Base-by-base conservation (phyloP, 1,140 invertebrate species). In the Colletes latitarsis region DNA sequence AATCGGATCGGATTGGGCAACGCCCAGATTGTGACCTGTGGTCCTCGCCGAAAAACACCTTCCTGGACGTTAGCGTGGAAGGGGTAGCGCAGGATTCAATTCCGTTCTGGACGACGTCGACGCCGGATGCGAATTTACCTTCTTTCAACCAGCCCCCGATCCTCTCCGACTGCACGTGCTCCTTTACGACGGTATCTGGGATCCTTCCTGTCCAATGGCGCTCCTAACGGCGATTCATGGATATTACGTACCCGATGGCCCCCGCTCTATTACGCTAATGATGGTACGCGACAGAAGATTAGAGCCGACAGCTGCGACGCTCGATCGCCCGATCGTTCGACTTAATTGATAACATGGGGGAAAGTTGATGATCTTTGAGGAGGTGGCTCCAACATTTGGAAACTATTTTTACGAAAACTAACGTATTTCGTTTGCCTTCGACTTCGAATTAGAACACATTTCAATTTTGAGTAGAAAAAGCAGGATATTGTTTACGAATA, bases 1-100 rank as follows among this genome's bases (percentile, higher is more conserved):
- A 90, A 90, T 91, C 74, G 87, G 87, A 90, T 91, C 88, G 90
- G 89, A 85, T 91, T 86, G 88, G 89, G 86, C 90, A 88, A 89
- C 89, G 89, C 81, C 81, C 89, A 87, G 78, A 88, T 85, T 74
- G 73, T 82, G 86, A 85, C 84, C 84, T 67, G 71, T 83, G 81
- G 66, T 89, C 82, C 83, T 76, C 60, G 52, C n/a, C 72, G 80
- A 62, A 66, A 69, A 86, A 87, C 82, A 89, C 86, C 82, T 89
- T 80, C 60, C 80, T 78, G 64, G 63, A 67, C 69, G 53, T 6
- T 17, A 66, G 21, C 78, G 49, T 83, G 79, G 88, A 91, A 91
- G 89, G 88, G 85, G 88, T 89, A 85, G 82, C 66, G 10, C n/a
- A 30, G 68, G 85, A 81, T 89, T 91, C 84, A 88, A 90, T 90